phyloP scores from a whole-genome alignment of 2,888 invertebrate genomes.

The Chymomyza fuscimana region DNA sequence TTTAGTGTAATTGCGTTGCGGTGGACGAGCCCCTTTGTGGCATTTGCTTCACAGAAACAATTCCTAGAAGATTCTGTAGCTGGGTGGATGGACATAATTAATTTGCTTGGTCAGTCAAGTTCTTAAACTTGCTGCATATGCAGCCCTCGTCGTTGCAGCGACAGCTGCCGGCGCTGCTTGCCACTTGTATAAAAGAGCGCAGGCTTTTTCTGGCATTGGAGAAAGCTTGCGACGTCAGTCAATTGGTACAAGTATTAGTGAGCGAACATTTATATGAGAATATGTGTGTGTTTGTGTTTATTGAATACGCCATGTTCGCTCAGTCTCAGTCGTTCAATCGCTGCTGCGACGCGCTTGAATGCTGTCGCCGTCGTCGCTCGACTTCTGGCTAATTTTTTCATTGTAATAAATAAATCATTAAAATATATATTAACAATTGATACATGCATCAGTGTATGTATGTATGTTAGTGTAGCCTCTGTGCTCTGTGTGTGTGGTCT shows the following conservation, averaged over 20 bases:
- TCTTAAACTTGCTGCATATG: not conserved
- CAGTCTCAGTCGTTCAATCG: slow-evolving; percentile 63
- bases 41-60: slow-evolving; percentile 11
- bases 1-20: slow-evolving; percentile 18
- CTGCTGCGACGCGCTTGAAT: slow-evolving; percentile 19
- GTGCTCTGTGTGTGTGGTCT: not conserved
- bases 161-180: slow-evolving; percentile 29
- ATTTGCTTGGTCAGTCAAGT: too few species aligned
- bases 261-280: not conserved
- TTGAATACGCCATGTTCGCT: slow-evolving; percentile 60
- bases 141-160: slow-evolving; percentile 46
- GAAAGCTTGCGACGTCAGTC: slow-evolving; percentile 40
- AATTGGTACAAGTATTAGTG: not conserved
- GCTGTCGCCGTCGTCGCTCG: slow-evolving; percentile 40
- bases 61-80: not conserved
- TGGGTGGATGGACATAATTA: too few species aligned
- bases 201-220: not conserved
- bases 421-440: not conserved
- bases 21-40: slow-evolving; percentile 16
- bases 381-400: not conserved
- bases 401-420: not conserved
- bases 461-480: too few species aligned
- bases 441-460: not conserved
- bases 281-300: slow-evolving; percentile 24
- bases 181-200: not conserved